These are phyloP conservation scores for Agapornis canus DNA, from an alignment of 2,797 vertebrate genomes.

Conservation along the genomic window DNA sequence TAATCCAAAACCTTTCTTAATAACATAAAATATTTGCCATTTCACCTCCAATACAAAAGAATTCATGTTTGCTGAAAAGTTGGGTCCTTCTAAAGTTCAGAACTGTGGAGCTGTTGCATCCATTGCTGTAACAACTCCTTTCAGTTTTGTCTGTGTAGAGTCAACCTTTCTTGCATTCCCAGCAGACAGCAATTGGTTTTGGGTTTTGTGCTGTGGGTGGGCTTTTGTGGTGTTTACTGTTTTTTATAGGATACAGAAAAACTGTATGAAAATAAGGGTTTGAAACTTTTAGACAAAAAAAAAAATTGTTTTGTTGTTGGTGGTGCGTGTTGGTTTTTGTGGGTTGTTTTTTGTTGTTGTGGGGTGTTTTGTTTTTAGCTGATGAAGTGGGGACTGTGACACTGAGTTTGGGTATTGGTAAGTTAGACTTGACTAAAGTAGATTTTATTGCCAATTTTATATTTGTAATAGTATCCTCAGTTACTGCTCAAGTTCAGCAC, in stretches of 20 bases:
- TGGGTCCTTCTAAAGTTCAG: constrained; percentile 47
- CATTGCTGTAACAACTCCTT: constrained; percentile 43
- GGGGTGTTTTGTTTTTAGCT: background rate
- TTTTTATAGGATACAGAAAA: background rate
- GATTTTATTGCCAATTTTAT: background rate
- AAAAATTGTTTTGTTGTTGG: too few relatives aligned
- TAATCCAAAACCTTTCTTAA: constrained; percentile 60
- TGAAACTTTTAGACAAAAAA: background rate
- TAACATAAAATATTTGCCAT: constrained; percentile 64
- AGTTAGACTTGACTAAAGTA: background rate
- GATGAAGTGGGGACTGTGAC: constrained; percentile 4
- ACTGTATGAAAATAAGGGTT: background rate
- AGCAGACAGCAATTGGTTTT: background rate
- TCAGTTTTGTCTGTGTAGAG: constrained; percentile 27
- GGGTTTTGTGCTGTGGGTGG: background rate
- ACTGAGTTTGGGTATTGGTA: background rate
- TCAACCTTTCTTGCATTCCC: background rate
- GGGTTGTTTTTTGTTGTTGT: background rate
- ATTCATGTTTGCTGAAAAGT: constrained; percentile 37
- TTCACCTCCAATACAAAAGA: constrained; percentile 53
- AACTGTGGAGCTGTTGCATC: constrained; percentile 14
- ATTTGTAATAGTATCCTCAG: background rate
- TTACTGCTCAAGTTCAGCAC: background rate
- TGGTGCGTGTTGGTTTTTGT: too few relatives aligned
- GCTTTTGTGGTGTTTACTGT: background rate